phyloP scores from a whole-genome alignment of 64 coral and sea anemone genomes.

The Pocillopora verrucosa region DNA sequence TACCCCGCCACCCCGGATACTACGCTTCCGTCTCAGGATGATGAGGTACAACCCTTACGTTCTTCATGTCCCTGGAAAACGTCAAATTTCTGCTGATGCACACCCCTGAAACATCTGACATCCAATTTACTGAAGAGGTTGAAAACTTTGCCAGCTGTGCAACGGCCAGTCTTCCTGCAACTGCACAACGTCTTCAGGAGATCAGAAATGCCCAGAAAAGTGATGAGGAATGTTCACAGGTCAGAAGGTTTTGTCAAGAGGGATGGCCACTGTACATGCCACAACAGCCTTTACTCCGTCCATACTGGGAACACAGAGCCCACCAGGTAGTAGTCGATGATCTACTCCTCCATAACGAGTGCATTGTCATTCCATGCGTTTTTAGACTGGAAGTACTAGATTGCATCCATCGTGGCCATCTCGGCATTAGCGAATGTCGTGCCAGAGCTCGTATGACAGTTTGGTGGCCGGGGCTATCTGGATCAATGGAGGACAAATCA shows the following conservation, averaged over 20 bases:
- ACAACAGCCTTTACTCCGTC: conserved; percentile 4
- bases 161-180: conserved; percentile 29
- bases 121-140: conserved; percentile 15
- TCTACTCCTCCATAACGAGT: conserved; percentile 44
- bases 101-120: not conserved
- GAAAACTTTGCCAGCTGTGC: conserved; percentile 43
- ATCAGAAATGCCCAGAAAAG: conserved; percentile 41
- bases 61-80: conserved; percentile 41
- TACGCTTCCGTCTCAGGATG: conserved; percentile 29
- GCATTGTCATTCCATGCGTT: conserved; percentile 56
- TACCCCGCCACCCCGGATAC: conserved; percentile 42
- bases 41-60: conserved; percentile 33
- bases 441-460: conserved; percentile 38
- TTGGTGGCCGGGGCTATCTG: conserved; percentile 28
- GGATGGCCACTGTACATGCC: conserved; percentile 57
- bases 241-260: conserved; percentile 35
- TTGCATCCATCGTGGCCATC: conserved; percentile 54
- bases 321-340: conserved; percentile 21
- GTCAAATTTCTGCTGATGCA: conserved; percentile 21
- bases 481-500: not conserved
- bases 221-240: conserved; percentile 45
- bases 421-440: conserved; percentile 47
- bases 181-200: conserved; percentile 23
- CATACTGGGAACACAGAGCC: conserved; percentile 47
- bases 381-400: conserved; percentile 29